Conservation (phyloP, 2,888 invertebrate genomes). For the Noctua janthe region DNA sequence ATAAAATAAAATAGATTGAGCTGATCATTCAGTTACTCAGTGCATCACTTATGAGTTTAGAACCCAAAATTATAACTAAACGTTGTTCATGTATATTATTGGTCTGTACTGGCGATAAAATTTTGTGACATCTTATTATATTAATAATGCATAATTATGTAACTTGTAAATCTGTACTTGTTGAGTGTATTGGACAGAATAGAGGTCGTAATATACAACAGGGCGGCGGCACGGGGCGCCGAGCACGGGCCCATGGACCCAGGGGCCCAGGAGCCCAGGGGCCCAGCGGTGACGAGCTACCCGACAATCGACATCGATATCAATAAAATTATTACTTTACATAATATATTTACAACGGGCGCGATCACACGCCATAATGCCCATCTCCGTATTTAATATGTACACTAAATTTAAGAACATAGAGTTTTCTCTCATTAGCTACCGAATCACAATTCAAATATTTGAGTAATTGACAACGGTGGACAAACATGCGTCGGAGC, state of each 20-base stretch:
- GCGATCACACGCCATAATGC: slow-evolving; percentile 88
- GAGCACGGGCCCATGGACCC: slow-evolving; percentile 34
- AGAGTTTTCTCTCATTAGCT: slow-evolving; percentile 90
- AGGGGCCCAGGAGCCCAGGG: slow-evolving; percentile 19
- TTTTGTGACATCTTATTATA: slow-evolving; percentile 87
- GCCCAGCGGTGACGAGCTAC: slow-evolving; percentile 70
- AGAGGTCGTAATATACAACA: slow-evolving; percentile 81
- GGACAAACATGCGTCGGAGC: slow-evolving; percentile 89
- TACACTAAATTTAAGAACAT: slow-evolving; percentile 90
- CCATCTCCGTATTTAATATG: slow-evolving; percentile 89
- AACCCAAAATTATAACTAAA: slow-evolving; percentile 85
- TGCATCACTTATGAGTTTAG: slow-evolving; percentile 83
- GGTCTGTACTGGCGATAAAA: slow-evolving; percentile 87
- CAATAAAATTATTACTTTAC: slow-evolving; percentile 89
- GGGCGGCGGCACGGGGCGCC: slow-evolving; percentile 65
- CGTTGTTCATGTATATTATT: slow-evolving; percentile 80
- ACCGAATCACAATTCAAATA: slow-evolving; percentile 91
- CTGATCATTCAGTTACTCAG: slow-evolving; percentile 82
- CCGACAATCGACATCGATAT: slow-evolving; percentile 80
- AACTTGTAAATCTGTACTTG: slow-evolving; percentile 86
- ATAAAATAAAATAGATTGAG: slow-evolving; percentile 84
- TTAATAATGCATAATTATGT: slow-evolving; percentile 84
- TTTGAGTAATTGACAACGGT: slow-evolving; percentile 90
- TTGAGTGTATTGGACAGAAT: slow-evolving; percentile 88
- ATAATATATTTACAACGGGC: slow-evolving; percentile 88